These are phyloP conservation scores for Acleris sparsana DNA, from an alignment of 2,888 invertebrate genomes.

Conservation along the genomic window DNA sequence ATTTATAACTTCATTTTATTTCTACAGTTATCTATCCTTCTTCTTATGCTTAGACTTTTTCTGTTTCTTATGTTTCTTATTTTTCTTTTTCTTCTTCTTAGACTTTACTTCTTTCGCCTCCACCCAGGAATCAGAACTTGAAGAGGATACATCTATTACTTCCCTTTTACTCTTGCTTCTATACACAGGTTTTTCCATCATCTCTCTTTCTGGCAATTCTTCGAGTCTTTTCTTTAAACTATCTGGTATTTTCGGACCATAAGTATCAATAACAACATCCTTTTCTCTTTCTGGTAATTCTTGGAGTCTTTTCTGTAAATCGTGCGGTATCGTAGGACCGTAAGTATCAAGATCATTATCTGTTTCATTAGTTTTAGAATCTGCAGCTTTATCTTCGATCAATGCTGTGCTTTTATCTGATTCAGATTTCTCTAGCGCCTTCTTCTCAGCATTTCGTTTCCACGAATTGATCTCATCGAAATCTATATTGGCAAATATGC, in stretches of 20 bases:
- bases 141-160: constrained; percentile 56
- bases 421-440: constrained; percentile 41
- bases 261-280: neutral
- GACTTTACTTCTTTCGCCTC: constrained; percentile 69
- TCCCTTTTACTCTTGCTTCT: constrained; percentile 48
- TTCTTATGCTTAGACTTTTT: constrained; percentile 75
- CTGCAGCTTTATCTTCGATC: constrained; percentile 37
- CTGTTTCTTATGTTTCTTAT: constrained; percentile 76
- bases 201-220: constrained; percentile 34
- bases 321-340: constrained; percentile 84
- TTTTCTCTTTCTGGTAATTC: constrained; percentile 32
- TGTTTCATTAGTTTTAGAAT: constrained; percentile 37
- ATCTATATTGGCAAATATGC: constrained; percentile 87
- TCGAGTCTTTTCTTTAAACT: constrained; percentile 61
- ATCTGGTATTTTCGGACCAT: constrained; percentile 84
- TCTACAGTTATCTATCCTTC: constrained; percentile 56
- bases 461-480: constrained; percentile 83
- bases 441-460: constrained; percentile 55
- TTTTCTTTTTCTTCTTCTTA: constrained; percentile 71
- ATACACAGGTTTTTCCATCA: constrained; percentile 50
- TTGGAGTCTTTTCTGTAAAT: constrained; percentile 58
- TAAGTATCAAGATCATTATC: constrained; percentile 64
- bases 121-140: constrained; percentile 79
- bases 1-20: constrained; percentile 3
- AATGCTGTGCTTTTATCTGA: constrained; percentile 20